These are phyloP conservation scores for Hyles vespertilio DNA, from an alignment of 1,140 invertebrate genomes.

Conservation along the genomic window DNA sequence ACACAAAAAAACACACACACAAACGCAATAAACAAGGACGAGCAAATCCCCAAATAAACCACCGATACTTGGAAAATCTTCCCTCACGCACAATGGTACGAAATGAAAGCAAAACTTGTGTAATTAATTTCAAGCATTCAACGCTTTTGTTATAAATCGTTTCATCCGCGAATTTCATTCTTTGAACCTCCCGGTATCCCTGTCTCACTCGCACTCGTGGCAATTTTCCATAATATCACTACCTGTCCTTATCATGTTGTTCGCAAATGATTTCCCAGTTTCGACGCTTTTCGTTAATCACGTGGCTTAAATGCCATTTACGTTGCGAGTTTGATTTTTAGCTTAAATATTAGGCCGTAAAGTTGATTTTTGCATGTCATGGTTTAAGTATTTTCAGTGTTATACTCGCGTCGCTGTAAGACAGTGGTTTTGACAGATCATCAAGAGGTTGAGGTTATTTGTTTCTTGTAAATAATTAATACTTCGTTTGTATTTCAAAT, in stretches of 20 bases:
- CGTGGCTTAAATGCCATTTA: conserved; percentile 39
- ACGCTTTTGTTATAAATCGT: conserved; percentile 74
- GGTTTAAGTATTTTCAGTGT: too few relatives aligned
- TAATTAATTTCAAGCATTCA: conserved; percentile 71
- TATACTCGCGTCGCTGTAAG: too few relatives aligned
- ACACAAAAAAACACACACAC: conserved; percentile 20
- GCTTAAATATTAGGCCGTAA: conserved; percentile 25
- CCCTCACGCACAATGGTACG: conserved; percentile 48
- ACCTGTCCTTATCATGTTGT: conserved; percentile 59
- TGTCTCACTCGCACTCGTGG: conserved; percentile 36
- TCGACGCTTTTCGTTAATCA: conserved; percentile 65
- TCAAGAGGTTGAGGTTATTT: too few relatives aligned
- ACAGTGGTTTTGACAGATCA: too few relatives aligned
- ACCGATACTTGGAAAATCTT: conserved; percentile 38
- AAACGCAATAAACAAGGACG: conserved; percentile 29
- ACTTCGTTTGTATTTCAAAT: too few relatives aligned
- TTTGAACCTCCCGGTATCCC: conserved; percentile 36
- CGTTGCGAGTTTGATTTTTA: conserved; percentile 18
- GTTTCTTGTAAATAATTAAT: too few relatives aligned
- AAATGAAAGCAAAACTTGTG: conserved; percentile 70
- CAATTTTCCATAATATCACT: conserved; percentile 58
- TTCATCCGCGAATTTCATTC: conserved; percentile 64
- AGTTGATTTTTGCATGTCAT: conserved; percentile 25
- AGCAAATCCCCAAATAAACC: conserved; percentile 37
- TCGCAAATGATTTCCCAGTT: conserved; percentile 69